These are phyloP conservation scores for Drosophila suboccidentalis DNA, from an alignment of 2,888 invertebrate genomes.

Conservation along the genomic window DNA sequence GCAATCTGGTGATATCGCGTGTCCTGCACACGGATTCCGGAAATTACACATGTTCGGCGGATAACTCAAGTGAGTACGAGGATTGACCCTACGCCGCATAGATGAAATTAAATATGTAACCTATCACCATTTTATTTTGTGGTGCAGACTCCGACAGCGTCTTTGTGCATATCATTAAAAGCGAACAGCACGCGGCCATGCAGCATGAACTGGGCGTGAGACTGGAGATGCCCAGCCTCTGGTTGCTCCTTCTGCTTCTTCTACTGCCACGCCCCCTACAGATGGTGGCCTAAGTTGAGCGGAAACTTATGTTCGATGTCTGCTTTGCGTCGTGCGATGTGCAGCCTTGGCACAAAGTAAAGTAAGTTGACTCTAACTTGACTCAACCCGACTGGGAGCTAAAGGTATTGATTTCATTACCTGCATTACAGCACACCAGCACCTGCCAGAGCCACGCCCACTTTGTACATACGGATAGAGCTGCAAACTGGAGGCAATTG, in stretches of 20 bases:
- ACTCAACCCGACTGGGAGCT: conserved; percentile 10
- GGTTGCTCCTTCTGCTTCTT: conserved; percentile 76
- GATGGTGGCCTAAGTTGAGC: conserved; percentile 56
- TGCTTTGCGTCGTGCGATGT: conserved; percentile 29
- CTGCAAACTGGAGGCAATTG: conserved; percentile 10
- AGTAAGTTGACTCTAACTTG: conserved; percentile 46
- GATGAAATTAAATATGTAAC: conserved; percentile 10
- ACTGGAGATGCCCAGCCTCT: conserved; percentile 76
- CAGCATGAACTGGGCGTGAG: conserved; percentile 86
- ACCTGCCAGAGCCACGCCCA: conserved; percentile 28
- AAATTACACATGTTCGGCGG: conserved; percentile 96
- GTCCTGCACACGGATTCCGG: conserved; percentile 88
- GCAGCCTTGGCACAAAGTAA: conserved; percentile 19
- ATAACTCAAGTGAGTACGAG: conserved; percentile 89
- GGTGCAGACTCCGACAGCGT: conserved; percentile 92
- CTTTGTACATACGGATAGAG: conserved; percentile 14
- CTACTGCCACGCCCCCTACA: conserved; percentile 39
- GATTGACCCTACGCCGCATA: conserved; percentile 26
- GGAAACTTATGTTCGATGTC: conserved; percentile 72
- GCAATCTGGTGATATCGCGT: conserved; percentile 93
- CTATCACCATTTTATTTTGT: background rate
- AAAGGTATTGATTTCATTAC: conserved; percentile 50
- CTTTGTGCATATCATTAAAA: conserved; percentile 93
- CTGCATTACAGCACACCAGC: conserved; percentile 37
- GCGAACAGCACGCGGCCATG: conserved; percentile 90